These are phyloP conservation scores for Papilio polytes DNA, from an alignment of 1,140 invertebrate species.

Conservation along the genomic window DNA sequence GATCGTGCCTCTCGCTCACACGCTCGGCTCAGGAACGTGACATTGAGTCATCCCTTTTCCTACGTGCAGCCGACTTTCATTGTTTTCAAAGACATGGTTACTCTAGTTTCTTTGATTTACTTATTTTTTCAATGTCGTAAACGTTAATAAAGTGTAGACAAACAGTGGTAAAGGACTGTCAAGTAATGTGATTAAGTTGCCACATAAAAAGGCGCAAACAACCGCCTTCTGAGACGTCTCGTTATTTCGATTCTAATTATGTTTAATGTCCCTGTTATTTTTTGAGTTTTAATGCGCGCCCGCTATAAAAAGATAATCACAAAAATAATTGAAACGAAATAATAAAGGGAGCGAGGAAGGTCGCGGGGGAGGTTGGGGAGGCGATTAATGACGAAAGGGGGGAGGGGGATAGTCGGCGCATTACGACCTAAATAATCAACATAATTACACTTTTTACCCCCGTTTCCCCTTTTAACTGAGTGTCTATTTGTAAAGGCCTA, in stretches of 20 bases:
- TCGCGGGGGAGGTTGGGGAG: constrained; percentile 50
- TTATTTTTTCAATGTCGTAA: background rate
- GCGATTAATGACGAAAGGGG: constrained; percentile 73
- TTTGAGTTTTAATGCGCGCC: constrained; percentile 80
- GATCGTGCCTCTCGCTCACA: too few relatives aligned
- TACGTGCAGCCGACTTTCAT: too few relatives aligned
- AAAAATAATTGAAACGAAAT: constrained; percentile 84
- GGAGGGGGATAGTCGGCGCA: constrained; percentile 75
- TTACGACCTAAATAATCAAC: constrained; percentile 83
- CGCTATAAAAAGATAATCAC: constrained; percentile 84
- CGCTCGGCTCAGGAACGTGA: too few relatives aligned
- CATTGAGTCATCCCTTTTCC: too few relatives aligned
- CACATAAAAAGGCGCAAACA: constrained; percentile 63
- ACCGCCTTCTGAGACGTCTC: constrained; percentile 64
- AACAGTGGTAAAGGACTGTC: constrained; percentile 42
- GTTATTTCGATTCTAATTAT: constrained; percentile 80
- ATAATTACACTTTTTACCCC: constrained; percentile 83
- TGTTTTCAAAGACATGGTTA: too few relatives aligned
- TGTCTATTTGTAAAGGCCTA: constrained; percentile 63
- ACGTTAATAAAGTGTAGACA: constrained; percentile 33
- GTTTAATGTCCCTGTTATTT: constrained; percentile 81
- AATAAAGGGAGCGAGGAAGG: constrained; percentile 70
- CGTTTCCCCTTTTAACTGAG: constrained; percentile 71
- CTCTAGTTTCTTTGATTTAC: background rate
- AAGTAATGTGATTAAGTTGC: constrained; percentile 50